Conservation (phyloP, 92 coral and sea anemone genomes). For the Porites rus region DNA sequence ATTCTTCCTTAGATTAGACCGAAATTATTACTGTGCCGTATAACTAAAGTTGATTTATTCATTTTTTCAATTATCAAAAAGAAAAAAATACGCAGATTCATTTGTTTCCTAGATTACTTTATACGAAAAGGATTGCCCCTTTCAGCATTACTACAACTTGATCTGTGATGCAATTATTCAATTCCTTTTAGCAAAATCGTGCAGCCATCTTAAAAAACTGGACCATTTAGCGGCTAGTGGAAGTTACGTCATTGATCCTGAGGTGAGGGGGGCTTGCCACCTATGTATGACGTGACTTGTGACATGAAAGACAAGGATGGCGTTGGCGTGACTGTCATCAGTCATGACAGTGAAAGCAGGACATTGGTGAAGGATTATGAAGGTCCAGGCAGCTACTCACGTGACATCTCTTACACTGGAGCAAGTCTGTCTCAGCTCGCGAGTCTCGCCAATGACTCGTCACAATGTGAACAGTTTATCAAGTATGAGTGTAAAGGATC, state of each 20-base stretch:
- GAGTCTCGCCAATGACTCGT: constrained; percentile 51
- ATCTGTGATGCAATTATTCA: not conserved
- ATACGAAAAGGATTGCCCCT: not conserved
- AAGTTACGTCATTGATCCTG: constrained; percentile 27
- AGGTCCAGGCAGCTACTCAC: constrained; percentile 22
- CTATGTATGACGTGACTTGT: constrained; percentile 33
- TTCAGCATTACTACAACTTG: not conserved
- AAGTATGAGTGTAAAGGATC: constrained; percentile 60
- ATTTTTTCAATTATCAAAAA: no score
- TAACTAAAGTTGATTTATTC: no score
- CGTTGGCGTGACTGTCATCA: constrained; percentile 56
- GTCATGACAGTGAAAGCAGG: constrained; percentile 35
- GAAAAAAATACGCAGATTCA: no score
- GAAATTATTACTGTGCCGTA: no score
- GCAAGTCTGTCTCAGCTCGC: constrained; percentile 58
- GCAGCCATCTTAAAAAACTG: not conserved
- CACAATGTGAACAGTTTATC: constrained; percentile 69
- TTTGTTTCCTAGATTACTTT: not conserved
- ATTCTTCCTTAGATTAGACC: no score
- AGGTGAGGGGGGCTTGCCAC: constrained; percentile 1
- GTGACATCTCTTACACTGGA: constrained; percentile 49
- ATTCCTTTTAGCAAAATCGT: constrained; percentile 14
- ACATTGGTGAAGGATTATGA: constrained; percentile 16
- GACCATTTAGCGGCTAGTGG: not conserved
- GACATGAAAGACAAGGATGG: constrained; percentile 51